A percentile compares a stretch with the other conserved stretches of the same genome.
Conservation (phyloP, 2,888 invertebrate genomes). For the Idaea biselata region DNA sequence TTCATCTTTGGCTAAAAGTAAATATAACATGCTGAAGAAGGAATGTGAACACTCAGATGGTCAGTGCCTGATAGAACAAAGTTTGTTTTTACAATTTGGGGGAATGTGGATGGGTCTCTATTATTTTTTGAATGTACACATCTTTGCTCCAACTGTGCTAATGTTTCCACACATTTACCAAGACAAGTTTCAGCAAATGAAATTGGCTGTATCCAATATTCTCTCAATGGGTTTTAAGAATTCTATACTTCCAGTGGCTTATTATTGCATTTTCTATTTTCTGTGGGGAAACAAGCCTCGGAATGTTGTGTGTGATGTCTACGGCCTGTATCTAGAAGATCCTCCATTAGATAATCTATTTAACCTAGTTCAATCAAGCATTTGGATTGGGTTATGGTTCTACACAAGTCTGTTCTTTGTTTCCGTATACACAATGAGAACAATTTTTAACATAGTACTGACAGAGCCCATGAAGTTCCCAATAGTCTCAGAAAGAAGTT, state of each 20-base stretch:
- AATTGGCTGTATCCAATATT: conserved; percentile 78
- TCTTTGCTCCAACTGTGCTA: conserved; percentile 77
- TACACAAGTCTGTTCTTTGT: conserved; percentile 85
- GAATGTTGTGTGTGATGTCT: conserved; percentile 70
- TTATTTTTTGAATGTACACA: conserved; percentile 80
- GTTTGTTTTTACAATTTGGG: conserved; percentile 83
- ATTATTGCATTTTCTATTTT: conserved; percentile 83
- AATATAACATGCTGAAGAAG: conserved; percentile 76
- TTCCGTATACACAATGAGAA: conserved; percentile 85
- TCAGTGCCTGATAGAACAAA: conserved; percentile 84
- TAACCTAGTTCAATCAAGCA: conserved; percentile 65
- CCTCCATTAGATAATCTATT: conserved; percentile 72
- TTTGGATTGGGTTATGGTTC: conserved; percentile 85
- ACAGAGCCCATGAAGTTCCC: conserved; percentile 86
- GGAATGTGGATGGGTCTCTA: conserved; percentile 85
- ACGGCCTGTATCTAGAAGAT: conserved; percentile 77
- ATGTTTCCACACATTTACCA: conserved; percentile 86
- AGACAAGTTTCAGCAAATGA: conserved; percentile 84
- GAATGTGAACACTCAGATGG: conserved; percentile 68
- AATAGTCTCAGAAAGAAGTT: conserved; percentile 70
- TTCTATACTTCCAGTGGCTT: conserved; percentile 82
- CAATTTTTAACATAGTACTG: conserved; percentile 85
- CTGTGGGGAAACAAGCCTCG: conserved; percentile 81
- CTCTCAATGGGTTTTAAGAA: conserved; percentile 80
- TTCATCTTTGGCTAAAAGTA: conserved; percentile 82